Percentiles rank a stretch among this genome's conserved stretches.
phyloP scores from a whole-genome alignment of 2,888 invertebrate genomes.

The Orthonevra nobilis region DNA sequence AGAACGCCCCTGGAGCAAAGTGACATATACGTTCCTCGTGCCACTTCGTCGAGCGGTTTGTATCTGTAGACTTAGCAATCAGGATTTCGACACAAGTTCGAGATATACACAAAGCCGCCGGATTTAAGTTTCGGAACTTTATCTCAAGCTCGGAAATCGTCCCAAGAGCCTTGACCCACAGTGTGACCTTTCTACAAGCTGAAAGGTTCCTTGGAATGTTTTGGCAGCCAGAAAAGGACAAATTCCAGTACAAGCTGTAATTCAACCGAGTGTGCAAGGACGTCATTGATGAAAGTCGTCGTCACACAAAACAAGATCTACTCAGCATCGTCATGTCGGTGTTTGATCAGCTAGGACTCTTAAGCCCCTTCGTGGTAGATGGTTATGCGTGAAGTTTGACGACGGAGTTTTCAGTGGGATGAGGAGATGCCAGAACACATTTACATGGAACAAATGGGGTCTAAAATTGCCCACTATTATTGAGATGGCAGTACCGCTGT shows the following conservation, averaged over 20 bases:
- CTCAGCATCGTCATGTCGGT: conserved; percentile 32
- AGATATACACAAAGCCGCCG: conserved; percentile 2
- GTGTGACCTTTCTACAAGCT: not conserved
- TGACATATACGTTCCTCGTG: no score
- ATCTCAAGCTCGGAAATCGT: no score
- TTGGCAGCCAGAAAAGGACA: conserved; percentile 62
- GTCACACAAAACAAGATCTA: conserved; percentile 26
- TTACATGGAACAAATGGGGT: conserved; percentile 15
- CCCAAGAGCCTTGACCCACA: not conserved
- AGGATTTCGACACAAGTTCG: no score
- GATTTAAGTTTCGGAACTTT: no score
- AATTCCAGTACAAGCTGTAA: conserved; percentile 36
- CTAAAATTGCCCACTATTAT: not conserved
- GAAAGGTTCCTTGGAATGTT: conserved; percentile 63
- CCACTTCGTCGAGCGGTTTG: no score
- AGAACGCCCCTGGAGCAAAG: no score
- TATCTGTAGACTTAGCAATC: no score
- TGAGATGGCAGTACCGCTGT: conserved; percentile 3
- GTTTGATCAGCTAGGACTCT: conserved; percentile 18
- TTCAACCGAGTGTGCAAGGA: conserved; percentile 28
- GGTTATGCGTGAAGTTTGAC: conserved; percentile 38
- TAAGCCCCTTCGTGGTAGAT: conserved; percentile 36
- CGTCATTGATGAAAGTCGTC: conserved; percentile 17
- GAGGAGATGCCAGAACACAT: conserved; percentile 23
- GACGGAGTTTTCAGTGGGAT: conserved; percentile 23